Percentiles rank a stretch among this genome's conserved stretches.
These are phyloP conservation scores for Troilus luridus DNA, from an alignment of 2,888 invertebrate genomes.

Conservation along the genomic window DNA sequence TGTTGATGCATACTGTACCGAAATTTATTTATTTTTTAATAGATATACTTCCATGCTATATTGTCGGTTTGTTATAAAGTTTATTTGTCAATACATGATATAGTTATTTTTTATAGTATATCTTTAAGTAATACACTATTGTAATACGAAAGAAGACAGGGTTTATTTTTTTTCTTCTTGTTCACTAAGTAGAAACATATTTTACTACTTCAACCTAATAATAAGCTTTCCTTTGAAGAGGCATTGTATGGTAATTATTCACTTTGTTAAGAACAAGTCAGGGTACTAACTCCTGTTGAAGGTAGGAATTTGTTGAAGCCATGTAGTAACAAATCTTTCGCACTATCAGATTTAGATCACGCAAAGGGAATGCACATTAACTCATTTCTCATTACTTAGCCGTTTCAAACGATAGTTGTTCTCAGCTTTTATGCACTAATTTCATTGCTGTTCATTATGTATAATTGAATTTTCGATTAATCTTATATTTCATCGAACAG, in stretches of 20 bases:
- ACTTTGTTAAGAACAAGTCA: neutral
- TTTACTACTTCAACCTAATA: neutral
- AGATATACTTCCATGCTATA: too few relatives aligned
- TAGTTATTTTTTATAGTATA: too few relatives aligned
- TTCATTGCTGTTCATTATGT: neutral
- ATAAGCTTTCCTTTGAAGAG: neutral
- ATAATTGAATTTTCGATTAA: too few relatives aligned
- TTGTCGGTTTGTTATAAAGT: too few relatives aligned
- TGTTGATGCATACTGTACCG: too few relatives aligned
- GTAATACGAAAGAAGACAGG: too few relatives aligned
- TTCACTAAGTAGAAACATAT: too few relatives aligned
- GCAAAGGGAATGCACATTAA: neutral
- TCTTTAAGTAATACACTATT: too few relatives aligned
- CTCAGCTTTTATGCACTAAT: neutral
- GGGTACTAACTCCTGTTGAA: neutral
- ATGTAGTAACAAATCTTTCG: conserved; percentile 1
- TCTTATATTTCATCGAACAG: too few relatives aligned
- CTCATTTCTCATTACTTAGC: neutral
- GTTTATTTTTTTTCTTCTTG: too few relatives aligned
- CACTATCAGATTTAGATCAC: conserved; percentile 4
- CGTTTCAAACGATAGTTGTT: neutral
- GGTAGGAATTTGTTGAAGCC: neutral
- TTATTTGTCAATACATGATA: too few relatives aligned
- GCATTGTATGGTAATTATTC: neutral
- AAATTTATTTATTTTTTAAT: too few relatives aligned